phyloP scores from a whole-genome alignment of 1,140 invertebrate species.

The Drosophila ogumai region DNA sequence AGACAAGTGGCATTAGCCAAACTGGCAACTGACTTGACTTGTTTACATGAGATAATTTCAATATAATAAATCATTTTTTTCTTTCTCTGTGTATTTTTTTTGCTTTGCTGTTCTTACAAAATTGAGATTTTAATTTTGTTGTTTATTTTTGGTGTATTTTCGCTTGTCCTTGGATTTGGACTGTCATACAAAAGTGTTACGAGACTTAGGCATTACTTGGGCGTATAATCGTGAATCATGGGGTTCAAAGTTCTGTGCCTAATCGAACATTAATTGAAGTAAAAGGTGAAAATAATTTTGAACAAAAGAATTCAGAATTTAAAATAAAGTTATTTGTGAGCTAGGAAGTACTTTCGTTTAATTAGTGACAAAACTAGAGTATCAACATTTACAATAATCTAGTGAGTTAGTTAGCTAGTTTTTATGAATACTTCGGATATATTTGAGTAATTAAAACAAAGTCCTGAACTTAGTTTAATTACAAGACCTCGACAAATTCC shows the following conservation, averaged over 20 bases:
- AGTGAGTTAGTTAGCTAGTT: too few species aligned
- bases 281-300: not conserved
- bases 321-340: too few species aligned
- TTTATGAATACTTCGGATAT: not conserved
- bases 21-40: slow-evolving; percentile 77
- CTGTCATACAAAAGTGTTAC: slow-evolving; percentile 66
- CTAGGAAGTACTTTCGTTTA: too few species aligned
- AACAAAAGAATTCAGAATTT: not conserved
- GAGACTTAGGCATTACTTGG: slow-evolving; percentile 40
- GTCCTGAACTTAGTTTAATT: not conserved
- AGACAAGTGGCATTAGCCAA: slow-evolving; percentile 80
- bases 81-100: slow-evolving; percentile 36
- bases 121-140: slow-evolving; percentile 38
- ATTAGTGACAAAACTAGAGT: too few species aligned
- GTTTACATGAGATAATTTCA: slow-evolving; percentile 84
- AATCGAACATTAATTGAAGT: too few species aligned
- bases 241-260: slow-evolving; percentile 9
- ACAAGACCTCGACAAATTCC: not conserved
- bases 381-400: too few species aligned
- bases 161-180: slow-evolving; percentile 66
- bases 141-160: slow-evolving; percentile 23
- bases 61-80: slow-evolving; percentile 81
- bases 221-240: slow-evolving; percentile 18
- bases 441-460: not conserved
- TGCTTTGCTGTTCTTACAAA: slow-evolving; percentile 39